Percentiles rank a stretch among this genome's conserved stretches.
Conservation (phyloP, 2,797 vertebrate species). For the Alouatta caraya region DNA sequence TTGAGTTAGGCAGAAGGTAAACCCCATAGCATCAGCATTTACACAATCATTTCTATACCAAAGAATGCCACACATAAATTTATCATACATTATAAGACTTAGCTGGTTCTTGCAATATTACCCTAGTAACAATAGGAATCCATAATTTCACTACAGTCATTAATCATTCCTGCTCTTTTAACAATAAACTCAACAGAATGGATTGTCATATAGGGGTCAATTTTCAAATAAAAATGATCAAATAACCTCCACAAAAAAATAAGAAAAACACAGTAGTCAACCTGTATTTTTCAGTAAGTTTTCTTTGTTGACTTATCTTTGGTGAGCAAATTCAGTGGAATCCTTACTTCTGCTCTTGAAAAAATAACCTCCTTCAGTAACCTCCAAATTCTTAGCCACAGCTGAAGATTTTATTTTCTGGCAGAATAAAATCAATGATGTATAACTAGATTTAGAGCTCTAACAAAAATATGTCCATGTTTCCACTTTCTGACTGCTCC, state of each 20-base stretch:
- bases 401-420: background rate
- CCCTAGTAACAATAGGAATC: conserved; percentile 67
- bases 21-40: background rate
- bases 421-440: background rate
- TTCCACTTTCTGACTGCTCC: background rate
- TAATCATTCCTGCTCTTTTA: conserved; percentile 62
- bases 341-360: background rate
- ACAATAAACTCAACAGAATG: conserved; percentile 53
- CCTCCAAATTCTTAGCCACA: background rate
- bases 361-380: background rate
- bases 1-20: conserved; percentile 35
- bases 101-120: conserved; percentile 4
- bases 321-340: background rate
- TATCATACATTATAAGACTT: conserved; percentile 17
- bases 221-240: conserved; percentile 63
- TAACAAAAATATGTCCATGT: background rate
- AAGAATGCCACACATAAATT: background rate
- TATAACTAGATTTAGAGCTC: background rate
- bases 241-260: conserved; percentile 27
- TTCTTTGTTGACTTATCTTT: background rate
- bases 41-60: background rate
- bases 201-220: conserved; percentile 48
- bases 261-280: background rate
- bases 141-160: conserved; percentile 63
- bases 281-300: conserved; percentile 10